Conservation (phyloP, 2,888 invertebrate species). For the Seira ritae region DNA sequence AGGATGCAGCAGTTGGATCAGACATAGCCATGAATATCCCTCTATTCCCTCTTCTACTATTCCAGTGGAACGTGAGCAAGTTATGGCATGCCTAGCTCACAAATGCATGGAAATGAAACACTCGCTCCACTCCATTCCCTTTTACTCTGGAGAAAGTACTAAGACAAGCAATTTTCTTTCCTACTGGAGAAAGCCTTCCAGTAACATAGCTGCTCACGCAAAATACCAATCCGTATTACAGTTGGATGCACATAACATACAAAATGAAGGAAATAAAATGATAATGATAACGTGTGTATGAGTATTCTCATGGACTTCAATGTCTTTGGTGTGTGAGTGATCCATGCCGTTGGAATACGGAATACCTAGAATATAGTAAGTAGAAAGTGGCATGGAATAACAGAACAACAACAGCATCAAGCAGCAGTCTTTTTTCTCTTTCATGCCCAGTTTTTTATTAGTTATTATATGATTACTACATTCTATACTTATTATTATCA, state of each 20-base stretch:
- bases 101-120: slow-evolving; percentile 26
- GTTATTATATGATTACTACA: not conserved
- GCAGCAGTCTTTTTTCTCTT: not conserved
- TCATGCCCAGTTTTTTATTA: not conserved
- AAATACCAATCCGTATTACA: not conserved
- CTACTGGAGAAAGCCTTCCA: not conserved
- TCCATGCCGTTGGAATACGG: not conserved
- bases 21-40: slow-evolving; percentile 59
- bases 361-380: not conserved
- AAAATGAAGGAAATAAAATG: not conserved
- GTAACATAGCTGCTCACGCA: not conserved
- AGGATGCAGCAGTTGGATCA: slow-evolving; percentile 74
- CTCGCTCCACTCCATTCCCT: not conserved
- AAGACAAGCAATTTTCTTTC: too few relatives aligned
- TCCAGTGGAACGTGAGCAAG: too few relatives aligned
- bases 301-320: not conserved
- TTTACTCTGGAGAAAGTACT: not conserved
- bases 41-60: slow-evolving; percentile 19
- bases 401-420: too few relatives aligned
- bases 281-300: not conserved
- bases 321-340: too few relatives aligned
- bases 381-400: too few relatives aligned
- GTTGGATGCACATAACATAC: not conserved
- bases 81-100: too few relatives aligned
- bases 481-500: slow-evolving; percentile 23